Evolutionary conservation across 2,797 vertebrate species (phyloP), one percentile per base, ranked within the genome.

Genomic region (Syngnathus rostellatus): DNA sequence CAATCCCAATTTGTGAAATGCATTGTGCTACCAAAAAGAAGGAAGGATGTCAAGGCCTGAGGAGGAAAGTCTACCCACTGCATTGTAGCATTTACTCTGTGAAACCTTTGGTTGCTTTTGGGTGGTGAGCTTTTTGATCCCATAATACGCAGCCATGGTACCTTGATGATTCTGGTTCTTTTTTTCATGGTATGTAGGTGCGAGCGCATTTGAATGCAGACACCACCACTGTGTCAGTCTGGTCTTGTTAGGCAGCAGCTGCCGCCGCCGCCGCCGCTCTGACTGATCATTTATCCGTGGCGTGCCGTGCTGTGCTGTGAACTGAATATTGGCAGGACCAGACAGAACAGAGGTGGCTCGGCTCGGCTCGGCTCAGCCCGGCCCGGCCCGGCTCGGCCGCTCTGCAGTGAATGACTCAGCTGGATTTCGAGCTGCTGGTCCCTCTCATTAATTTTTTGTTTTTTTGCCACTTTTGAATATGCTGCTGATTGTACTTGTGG

Each of bases 371-470:
- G 31, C 31, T 31, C 31, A 4, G 31, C 3, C 3, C 31, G 31
- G 31, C 31, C 3, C 31, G 83, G 73, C 66, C 72, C 50, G 2
- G 63, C 77, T 76, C 70, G 43, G 73, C 72, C 48, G 23, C 79
- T 82, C 77, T 77, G 81, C 84, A 82, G 81, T 65, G 64, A 74
- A 71, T 79, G 83, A 86, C 80, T 85, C 86, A 84, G 82, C 82
- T 72, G 65, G 71, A 82, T 43, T 3, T 67, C 19, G 69, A 60
- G 6, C 43, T 55, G 12, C 8, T 48, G 1, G 10, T 59, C 5
- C 31, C 37, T 50, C 2, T 2, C 25, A 11, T 64, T 39, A 38
- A 8, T 10, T 16, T 63, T 64, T 64, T n/a, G 43, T n/a, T 46
- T 64, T 39, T 23, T 17, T 21, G n/a, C 8, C 57, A 25, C 41